A percentile compares a stretch with the other conserved stretches of the same genome.
Evolutionary conservation across 2,888 invertebrate species (phyloP).

Genomic region (Hyalella azteca): DNA sequence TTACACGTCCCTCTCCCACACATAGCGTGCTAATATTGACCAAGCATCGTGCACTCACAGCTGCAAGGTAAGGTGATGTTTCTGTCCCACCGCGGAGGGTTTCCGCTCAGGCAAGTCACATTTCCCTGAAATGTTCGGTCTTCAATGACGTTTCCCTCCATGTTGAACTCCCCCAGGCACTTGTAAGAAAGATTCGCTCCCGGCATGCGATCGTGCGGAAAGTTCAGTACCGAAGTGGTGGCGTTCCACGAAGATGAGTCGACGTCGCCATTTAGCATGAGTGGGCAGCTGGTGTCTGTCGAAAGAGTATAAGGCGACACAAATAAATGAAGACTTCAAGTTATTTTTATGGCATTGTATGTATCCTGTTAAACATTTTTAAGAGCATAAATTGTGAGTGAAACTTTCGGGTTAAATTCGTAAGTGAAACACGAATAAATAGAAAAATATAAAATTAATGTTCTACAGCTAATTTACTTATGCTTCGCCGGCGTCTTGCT

Average conservation of each 20-base stretch:
- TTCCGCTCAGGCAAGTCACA: background rate
- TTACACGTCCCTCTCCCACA: too few relatives aligned
- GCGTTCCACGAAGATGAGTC: background rate
- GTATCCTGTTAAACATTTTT: too few relatives aligned
- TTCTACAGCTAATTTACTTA: too few relatives aligned
- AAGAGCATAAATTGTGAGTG: too few relatives aligned
- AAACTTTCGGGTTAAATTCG: too few relatives aligned
- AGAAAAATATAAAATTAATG: too few relatives aligned
- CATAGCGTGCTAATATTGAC: too few relatives aligned
- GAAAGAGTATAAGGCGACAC: too few relatives aligned
- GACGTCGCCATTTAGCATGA: background rate
- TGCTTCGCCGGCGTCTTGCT: too few relatives aligned
- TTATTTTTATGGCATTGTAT: too few relatives aligned
- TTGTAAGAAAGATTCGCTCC: slow-evolving; percentile 10
- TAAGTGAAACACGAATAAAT: too few relatives aligned
- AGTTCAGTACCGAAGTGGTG: background rate
- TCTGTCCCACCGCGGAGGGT: background rate
- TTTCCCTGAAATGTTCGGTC: background rate
- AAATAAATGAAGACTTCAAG: too few relatives aligned
- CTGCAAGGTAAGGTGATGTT: slow-evolving; percentile 8
- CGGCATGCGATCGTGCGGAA: background rate
- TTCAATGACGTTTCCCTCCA: background rate
- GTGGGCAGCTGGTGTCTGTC: background rate
- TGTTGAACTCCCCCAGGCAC: background rate
- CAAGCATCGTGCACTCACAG: background rate